Conservation (phyloP, 2,888 invertebrate genomes). For the Diadromus collaris region DNA sequence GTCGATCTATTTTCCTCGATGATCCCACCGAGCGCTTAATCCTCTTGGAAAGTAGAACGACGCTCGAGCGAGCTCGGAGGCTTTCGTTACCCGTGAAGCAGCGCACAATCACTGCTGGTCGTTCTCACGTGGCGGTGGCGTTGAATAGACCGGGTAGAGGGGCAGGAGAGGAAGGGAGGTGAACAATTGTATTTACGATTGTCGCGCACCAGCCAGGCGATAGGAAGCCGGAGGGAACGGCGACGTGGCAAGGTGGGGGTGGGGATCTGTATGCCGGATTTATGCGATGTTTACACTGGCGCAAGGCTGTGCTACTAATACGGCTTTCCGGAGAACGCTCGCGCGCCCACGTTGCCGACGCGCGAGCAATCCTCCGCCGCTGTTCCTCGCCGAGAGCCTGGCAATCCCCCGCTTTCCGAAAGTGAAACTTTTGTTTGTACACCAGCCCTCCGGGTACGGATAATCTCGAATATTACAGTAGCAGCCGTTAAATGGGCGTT, state of each 20-base stretch:
- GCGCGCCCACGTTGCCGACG: constrained; percentile 46
- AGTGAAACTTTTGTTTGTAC: constrained; percentile 79
- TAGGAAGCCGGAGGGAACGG: constrained; percentile 35
- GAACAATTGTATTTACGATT: constrained; percentile 60
- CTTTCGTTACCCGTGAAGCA: constrained; percentile 35
- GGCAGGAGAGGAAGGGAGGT: background rate
- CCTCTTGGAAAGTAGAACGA: constrained; percentile 54
- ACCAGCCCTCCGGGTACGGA: constrained; percentile 69
- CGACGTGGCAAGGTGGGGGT: constrained; percentile 34
- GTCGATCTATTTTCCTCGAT: constrained; percentile 54
- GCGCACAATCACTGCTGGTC: constrained; percentile 49
- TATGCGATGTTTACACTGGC: constrained; percentile 77
- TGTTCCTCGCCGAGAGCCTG: constrained; percentile 43
- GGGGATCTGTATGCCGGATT: constrained; percentile 69
- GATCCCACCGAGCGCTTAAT: constrained; percentile 44
- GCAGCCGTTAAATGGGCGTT: constrained; percentile 60
- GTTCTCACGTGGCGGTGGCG: constrained; percentile 50
- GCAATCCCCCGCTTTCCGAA: constrained; percentile 68
- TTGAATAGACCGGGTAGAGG: constrained; percentile 41
- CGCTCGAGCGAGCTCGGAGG: constrained; percentile 24
- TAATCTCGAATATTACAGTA: constrained; percentile 77
- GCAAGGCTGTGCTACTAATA: constrained; percentile 77
- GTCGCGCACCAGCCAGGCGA: constrained; percentile 47
- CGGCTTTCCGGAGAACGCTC: constrained; percentile 73
- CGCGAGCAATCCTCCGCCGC: constrained; percentile 48